Base-by-base conservation (phyloP, 2,113 vertebrate species). In the Strix aluco region DNA sequence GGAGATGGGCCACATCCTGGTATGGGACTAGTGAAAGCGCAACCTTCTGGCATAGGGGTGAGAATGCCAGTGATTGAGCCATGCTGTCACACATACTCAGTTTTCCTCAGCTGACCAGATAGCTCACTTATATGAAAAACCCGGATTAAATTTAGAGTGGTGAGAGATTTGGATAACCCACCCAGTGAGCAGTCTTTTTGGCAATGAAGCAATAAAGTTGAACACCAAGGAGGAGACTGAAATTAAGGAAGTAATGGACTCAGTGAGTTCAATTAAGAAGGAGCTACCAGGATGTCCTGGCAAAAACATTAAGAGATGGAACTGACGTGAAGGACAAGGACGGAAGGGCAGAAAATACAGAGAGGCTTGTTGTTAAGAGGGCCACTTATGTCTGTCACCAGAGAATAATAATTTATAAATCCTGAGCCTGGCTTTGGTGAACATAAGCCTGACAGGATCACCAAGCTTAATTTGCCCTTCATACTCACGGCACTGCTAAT, bases 351-450 rank as follows among this genome's bases (percentile, higher is more conserved):
- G 80, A 91, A 92, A 92, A 87, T 42, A 73, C 12, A 91, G 26
- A 83, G 44, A 73, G 47, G 36, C 38, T 90, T 88, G 42, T 34
- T 88, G 86, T 88, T 92, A 72, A 92, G 57, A 90, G 22, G 3
- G 23, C 40, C 52, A 70, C 52, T 90, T 80, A 51, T 1, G 8
- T 79, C 79, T 85, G 67, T 90, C 92, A 93, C 52, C 72, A 94
- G 88, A 92, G 49, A 92, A 81, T n/a, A 95, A 71, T 79, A 95
- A 95, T 72, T 72, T 83, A 46, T 71, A 92, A 92, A 78, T 54
- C 57, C 59, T 34, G 40, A 95, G 49, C 34, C 69, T 78, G 30
- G 84, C 58, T 90, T 73, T 57, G 42, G 40, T 81, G 81, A 90
- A 47, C 3, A 3, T n/a, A 75, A 72, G 29, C 26, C 71, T 90